Evolutionary conservation across 2,113 vertebrate genomes (phyloP), one percentile per base, ranked within the genome.

Genomic region (Pomatostomus ruficeps): DNA sequence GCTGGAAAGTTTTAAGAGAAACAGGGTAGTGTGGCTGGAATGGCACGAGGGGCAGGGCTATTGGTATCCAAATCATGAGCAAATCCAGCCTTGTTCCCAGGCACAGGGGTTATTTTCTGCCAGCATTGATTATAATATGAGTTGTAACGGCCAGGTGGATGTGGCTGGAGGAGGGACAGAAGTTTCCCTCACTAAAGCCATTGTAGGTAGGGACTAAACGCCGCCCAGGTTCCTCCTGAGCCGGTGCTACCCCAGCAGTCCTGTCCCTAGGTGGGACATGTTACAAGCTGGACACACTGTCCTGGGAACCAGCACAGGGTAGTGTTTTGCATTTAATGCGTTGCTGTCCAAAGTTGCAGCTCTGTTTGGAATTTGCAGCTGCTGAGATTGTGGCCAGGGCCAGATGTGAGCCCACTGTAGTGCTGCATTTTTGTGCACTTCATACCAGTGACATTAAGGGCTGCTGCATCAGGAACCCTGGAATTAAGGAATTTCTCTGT

Each of bases 261-360:
- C n/a, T 80, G 33, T 85, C 45, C 24, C n/a, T 58, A 1, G 1
- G 4, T 43, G 21, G 63, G 57, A 59, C 2, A 1, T 0, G 1
- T 15, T 42, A 3, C 4, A n/a, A 31, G 38, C 28, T 61, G 70
- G 9, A 6, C n/a, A 24, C 13, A 5, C 16, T n/a, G 29, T 25
- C 52, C 49, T 58, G 46, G 57, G 45, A 70, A 26, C 9, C 17
- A 65, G 52, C 43, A 82, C 55, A 5, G n/a, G 5, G 24, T 10
- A 59, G 26, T 3, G 23, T 33, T 38, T 52, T 76, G 49, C 6
- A 46, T 51, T 52, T 49, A 49, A 16, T 46, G 29, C 23, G 2
- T 38, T 49, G 24, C n/a, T 70, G 33, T 52, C 35, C 46, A 36
- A 26, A 80, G 22, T 14, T 80, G 40, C 71, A 68, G 14, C 12